Conservation (phyloP, 2,888 invertebrate species). For the Galeopsomyia nigrocyanea region DNA sequence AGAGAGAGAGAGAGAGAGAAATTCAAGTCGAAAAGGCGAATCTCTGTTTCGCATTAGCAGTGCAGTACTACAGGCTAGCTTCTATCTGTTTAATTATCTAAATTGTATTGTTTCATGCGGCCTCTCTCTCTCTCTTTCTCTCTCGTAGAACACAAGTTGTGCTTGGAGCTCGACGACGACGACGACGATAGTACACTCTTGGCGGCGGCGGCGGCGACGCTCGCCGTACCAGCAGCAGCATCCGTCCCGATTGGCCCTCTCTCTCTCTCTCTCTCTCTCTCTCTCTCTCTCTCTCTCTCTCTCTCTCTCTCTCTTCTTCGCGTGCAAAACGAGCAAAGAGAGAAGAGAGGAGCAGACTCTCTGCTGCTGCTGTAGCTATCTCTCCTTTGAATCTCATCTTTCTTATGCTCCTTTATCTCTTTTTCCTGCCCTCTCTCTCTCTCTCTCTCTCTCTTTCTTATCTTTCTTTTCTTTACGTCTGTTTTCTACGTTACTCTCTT, state of each 20-base stretch:
- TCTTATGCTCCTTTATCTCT: slow-evolving; percentile 37
- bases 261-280: not conserved
- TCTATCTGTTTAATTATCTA: slow-evolving; percentile 63
- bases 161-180: slow-evolving; percentile 13
- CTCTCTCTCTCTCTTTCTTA: slow-evolving; percentile 45
- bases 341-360: slow-evolving; percentile 40
- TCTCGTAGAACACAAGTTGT: slow-evolving; percentile 24
- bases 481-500: slow-evolving; percentile 46
- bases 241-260: slow-evolving; percentile 39
- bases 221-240: slow-evolving; percentile 24
- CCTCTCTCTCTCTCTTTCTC: slow-evolving; percentile 21
- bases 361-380: slow-evolving; percentile 29
- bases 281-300: not conserved
- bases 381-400: slow-evolving; percentile 45
- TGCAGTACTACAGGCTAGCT: slow-evolving; percentile 47
- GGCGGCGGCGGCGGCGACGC: slow-evolving; percentile 8
- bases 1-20: not conserved
- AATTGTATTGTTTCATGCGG: slow-evolving; percentile 57
- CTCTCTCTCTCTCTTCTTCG: not conserved
- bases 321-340: slow-evolving; percentile 12
- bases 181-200: not conserved
- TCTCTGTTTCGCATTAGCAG: slow-evolving; percentile 54
- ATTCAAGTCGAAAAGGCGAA: slow-evolving; percentile 20
- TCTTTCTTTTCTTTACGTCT: slow-evolving; percentile 53
- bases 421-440: slow-evolving; percentile 14